Conservation (phyloP, 35 echinoderm and acorn worm genomes). For the Anneissia japonica region DNA sequence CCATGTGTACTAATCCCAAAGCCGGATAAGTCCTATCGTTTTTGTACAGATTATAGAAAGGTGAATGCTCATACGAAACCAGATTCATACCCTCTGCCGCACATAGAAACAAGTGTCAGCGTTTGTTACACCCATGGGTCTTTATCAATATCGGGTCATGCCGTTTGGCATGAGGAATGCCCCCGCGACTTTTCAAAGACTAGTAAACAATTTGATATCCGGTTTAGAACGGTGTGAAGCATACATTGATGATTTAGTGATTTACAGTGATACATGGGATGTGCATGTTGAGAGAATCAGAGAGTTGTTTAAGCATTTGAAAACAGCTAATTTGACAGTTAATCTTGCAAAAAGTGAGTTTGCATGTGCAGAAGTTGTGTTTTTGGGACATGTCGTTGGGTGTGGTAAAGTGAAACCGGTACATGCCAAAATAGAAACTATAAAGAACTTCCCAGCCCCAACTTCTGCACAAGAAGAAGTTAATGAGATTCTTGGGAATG, state of each 20-base stretch:
- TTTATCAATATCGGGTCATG: constrained; percentile 19
- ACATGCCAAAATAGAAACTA: constrained; percentile 31
- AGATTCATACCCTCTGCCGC: constrained; percentile 14
- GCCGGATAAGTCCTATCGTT: background rate
- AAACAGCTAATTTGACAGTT: constrained; percentile 2
- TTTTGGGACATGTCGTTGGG: constrained; percentile 30
- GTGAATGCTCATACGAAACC: constrained; percentile 23
- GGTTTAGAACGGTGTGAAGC: constrained; percentile 32
- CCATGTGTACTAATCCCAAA: background rate
- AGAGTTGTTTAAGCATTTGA: background rate
- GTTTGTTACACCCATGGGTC: constrained; percentile 25
- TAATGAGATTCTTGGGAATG: constrained; percentile 13
- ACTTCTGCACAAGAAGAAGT: background rate
- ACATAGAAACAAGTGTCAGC: constrained; percentile 26
- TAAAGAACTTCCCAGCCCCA: background rate
- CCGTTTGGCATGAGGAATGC: constrained; percentile 44
- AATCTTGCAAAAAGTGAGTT: constrained; percentile 49
- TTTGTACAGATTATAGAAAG: constrained; percentile 4
- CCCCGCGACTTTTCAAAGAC: constrained; percentile 26
- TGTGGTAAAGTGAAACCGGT: constrained; percentile 28
- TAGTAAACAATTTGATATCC: constrained; percentile 17
- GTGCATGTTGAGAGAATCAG: constrained; percentile 4
- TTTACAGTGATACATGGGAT: constrained; percentile 30
- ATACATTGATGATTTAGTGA: constrained; percentile 13
- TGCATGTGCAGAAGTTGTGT: constrained; percentile 14